Percentiles rank a stretch among this genome's conserved stretches.
Evolutionary conservation across 2,888 invertebrate species (phyloP).

Genomic region (Hipparchia semele): DNA sequence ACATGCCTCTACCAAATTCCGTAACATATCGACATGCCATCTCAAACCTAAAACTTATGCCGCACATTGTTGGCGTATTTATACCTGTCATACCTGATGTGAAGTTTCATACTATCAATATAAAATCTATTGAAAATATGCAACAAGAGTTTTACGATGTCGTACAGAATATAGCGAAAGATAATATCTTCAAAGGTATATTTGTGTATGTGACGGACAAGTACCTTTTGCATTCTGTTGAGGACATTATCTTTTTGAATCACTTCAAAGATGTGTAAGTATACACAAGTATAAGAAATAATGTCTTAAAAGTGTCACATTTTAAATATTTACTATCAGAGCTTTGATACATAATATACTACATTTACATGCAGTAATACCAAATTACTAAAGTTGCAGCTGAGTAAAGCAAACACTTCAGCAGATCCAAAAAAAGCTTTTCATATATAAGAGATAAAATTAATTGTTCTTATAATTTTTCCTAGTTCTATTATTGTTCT

Average conservation of each 20-base stretch:
- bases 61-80: conserved; percentile 66
- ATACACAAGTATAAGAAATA: too few species aligned
- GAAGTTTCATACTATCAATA: conserved; percentile 62
- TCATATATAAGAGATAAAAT: too few species aligned
- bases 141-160: conserved; percentile 55
- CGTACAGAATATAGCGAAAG: conserved; percentile 55
- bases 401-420: too few species aligned
- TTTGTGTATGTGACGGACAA: conserved; percentile 74
- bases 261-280: conserved; percentile 72
- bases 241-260: conserved; percentile 68
- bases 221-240: conserved; percentile 63
- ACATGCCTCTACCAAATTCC: conserved; percentile 61
- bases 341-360: too few species aligned
- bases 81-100: conserved; percentile 72
- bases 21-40: conserved; percentile 56
- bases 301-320: too few species aligned
- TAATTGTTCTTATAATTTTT: too few species aligned
- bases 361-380: too few species aligned
- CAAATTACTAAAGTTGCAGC: too few species aligned
- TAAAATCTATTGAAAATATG: conserved; percentile 52
- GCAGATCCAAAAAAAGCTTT: too few species aligned
- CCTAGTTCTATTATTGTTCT: too few species aligned
- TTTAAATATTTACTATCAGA: too few species aligned
- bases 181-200: conserved; percentile 64
- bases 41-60: conserved; percentile 47